Conservation (phyloP, 1,140 invertebrate species). For the Orchestia grillus region DNA sequence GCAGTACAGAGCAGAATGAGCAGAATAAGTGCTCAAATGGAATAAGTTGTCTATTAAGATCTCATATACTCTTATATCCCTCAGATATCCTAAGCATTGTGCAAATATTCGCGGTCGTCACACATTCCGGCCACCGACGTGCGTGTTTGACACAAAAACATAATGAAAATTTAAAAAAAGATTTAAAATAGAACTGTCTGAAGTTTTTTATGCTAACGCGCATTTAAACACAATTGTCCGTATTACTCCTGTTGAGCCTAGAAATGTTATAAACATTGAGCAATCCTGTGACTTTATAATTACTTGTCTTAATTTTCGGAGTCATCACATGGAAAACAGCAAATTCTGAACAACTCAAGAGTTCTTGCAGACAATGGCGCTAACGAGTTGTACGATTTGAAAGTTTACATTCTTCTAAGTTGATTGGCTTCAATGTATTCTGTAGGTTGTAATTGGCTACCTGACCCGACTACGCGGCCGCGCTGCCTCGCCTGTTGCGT, state of each 20-base stretch:
- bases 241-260: background rate
- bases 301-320: background rate
- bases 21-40: no score
- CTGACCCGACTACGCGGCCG: background rate
- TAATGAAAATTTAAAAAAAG: background rate
- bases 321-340: background rate
- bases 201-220: background rate
- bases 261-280: background rate
- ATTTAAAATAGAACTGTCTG: background rate
- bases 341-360: background rate
- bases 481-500: background rate
- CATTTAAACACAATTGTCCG: background rate
- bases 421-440: slow-evolving; percentile 36
- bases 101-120: no score
- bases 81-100: no score
- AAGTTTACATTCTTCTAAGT: background rate
- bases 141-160: no score
- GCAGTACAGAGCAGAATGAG: no score
- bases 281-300: background rate
- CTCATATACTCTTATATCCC: no score
- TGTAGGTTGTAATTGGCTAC: slow-evolving; percentile 31
- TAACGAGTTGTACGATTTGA: background rate
- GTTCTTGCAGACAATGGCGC: background rate
- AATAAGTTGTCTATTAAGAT: no score
- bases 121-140: no score